Conservation (phyloP, 2,888 invertebrate genomes). For the Drosophila fulvimacula region DNA sequence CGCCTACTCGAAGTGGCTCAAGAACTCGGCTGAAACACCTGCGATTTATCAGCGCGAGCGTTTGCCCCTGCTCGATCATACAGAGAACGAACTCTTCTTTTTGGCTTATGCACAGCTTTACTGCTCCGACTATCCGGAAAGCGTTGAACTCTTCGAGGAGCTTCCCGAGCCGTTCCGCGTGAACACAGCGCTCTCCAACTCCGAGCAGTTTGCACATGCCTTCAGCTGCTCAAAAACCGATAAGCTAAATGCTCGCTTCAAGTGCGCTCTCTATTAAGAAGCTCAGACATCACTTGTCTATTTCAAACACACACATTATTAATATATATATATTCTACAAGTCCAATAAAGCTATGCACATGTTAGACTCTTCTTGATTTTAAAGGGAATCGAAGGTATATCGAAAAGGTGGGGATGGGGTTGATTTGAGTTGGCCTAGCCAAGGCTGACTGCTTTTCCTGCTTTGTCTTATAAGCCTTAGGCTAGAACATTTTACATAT, state of each 20-base stretch:
- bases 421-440: neutral
- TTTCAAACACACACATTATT: neutral
- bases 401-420: neutral
- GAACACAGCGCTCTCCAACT: constrained; percentile 79
- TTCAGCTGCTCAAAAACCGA: constrained; percentile 71
- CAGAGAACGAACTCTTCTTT: constrained; percentile 79
- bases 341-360: constrained; percentile 48
- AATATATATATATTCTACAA: constrained; percentile 10
- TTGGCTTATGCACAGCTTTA: constrained; percentile 81
- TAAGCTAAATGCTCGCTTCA: constrained; percentile 78
- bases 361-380: neutral
- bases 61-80: constrained; percentile 72
- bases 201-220: constrained; percentile 73
- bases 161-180: constrained; percentile 77
- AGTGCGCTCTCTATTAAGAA: constrained; percentile 76
- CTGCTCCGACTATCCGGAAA: constrained; percentile 77
- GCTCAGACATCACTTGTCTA: constrained; percentile 1
- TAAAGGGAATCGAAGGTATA: neutral
- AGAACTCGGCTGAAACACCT: constrained; percentile 71
- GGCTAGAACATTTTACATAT: no score
- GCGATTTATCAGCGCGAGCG: constrained; percentile 64
- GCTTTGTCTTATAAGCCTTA: no score
- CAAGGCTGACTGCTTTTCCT: no score
- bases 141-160: constrained; percentile 66
- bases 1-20: constrained; percentile 80